Conservation (phyloP, 2,888 invertebrate genomes). For the Monochamus alternatus region DNA sequence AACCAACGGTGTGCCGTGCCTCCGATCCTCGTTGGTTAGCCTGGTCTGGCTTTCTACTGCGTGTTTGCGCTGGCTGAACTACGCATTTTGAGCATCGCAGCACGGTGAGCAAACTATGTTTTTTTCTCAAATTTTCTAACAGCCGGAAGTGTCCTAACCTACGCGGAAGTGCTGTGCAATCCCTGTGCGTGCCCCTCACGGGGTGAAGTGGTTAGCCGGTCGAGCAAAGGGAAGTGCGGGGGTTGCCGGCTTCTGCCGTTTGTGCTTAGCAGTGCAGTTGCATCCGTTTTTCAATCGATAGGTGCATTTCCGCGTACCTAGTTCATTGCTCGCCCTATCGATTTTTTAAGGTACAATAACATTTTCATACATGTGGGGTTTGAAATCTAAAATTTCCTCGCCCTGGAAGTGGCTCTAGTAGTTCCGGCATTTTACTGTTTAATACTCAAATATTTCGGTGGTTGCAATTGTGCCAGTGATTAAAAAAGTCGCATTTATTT, state of each 20-base stretch:
- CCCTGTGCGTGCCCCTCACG: slow-evolving; percentile 10
- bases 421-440: background rate
- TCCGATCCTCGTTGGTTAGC: slow-evolving; percentile 32
- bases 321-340: background rate
- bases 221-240: background rate
- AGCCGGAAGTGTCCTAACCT: background rate
- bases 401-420: background rate
- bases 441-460: background rate
- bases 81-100: slow-evolving; percentile 60
- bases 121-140: slow-evolving; percentile 34
- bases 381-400: background rate
- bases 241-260: slow-evolving; percentile 31
- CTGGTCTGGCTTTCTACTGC: slow-evolving; percentile 54
- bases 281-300: slow-evolving; percentile 23
- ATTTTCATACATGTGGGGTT: slow-evolving; percentile 19
- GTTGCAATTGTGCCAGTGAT: background rate
- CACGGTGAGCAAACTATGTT: slow-evolving; percentile 56
- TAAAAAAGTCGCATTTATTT: slow-evolving; percentile 25
- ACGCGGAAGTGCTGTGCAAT: slow-evolving; percentile 15
- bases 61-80: slow-evolving; percentile 60
- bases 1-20: slow-evolving; percentile 25
- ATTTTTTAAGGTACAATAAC: background rate
- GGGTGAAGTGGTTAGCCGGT: background rate
- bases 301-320: slow-evolving; percentile 19
- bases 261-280: slow-evolving; percentile 7